Conservation (phyloP, 1,140 invertebrate species). For the Coptotermes formosanus region DNA sequence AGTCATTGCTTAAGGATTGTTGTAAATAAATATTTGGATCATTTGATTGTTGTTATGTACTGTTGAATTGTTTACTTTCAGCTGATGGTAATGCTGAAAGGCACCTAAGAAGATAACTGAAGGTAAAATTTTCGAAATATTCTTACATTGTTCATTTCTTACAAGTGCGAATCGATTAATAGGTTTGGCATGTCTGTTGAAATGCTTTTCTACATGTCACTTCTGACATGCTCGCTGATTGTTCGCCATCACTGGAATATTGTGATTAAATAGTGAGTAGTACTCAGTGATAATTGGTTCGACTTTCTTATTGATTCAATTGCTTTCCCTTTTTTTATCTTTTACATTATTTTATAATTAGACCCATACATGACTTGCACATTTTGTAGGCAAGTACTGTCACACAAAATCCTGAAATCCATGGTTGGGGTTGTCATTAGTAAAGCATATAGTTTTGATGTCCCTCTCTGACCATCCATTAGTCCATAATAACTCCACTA, state of each 20-base stretch:
- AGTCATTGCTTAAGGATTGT: background rate
- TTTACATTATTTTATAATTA: background rate
- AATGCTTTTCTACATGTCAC: background rate
- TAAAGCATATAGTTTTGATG: no score
- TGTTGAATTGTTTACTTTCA: slow-evolving; percentile 19
- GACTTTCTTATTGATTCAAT: background rate
- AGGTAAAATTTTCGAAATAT: slow-evolving; percentile 9
- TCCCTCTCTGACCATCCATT: no score
- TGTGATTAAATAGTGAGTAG: background rate
- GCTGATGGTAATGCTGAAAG: slow-evolving; percentile 18
- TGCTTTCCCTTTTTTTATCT: background rate
- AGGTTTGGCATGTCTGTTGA: background rate
- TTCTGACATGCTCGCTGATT: background rate
- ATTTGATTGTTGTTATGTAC: slow-evolving; percentile 17
- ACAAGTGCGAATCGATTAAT: background rate
- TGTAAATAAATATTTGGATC: background rate
- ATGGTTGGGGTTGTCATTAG: no score
- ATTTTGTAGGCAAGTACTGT: background rate
- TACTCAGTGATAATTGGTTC: background rate
- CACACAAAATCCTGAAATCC: no score
- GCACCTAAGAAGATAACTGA: background rate
- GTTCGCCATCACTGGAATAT: slow-evolving; percentile 14
- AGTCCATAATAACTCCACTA: no score
- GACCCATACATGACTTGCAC: background rate
- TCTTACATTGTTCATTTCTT: background rate